Conservation (phyloP, 2,113 vertebrate genomes). For the Eidolon helvum region DNA sequence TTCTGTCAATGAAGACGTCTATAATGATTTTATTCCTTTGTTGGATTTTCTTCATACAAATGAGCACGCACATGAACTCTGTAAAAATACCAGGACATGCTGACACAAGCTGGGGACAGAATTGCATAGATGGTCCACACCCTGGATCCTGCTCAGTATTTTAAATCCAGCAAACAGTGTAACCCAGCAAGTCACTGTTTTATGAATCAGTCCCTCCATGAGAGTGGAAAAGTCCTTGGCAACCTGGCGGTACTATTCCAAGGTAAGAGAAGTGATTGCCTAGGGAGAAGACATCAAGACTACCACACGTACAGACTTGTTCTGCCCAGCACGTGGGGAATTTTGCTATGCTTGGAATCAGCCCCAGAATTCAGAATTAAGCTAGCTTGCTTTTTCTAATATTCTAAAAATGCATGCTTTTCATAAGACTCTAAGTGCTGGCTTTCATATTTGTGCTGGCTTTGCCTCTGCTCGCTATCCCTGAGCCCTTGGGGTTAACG, state of each 20-base stretch:
- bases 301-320: conserved; percentile 32
- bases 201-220: conserved; percentile 62
- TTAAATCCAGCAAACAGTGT: conserved; percentile 60
- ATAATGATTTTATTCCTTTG: conserved; percentile 39
- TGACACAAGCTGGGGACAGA: conserved; percentile 2
- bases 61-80: neutral
- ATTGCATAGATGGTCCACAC: conserved; percentile 18
- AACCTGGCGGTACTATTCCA: neutral
- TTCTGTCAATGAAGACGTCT: neutral
- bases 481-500: neutral
- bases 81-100: conserved; percentile 32
- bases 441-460: neutral
- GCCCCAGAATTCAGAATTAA: conserved; percentile 63
- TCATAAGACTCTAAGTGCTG: neutral
- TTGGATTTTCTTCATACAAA: conserved; percentile 43
- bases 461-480: neutral
- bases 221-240: neutral
- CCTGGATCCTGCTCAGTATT: conserved; percentile 16
- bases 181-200: conserved; percentile 70
- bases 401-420: neutral
- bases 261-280: conserved; percentile 35
- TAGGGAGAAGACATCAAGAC: conserved; percentile 47
- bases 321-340: conserved; percentile 18
- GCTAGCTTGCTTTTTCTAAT: conserved; percentile 40
- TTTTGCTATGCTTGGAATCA: conserved; percentile 68